Percentiles rank a stretch among this genome's conserved stretches.
These are phyloP conservation scores for Irena cyanogastra DNA, from an alignment of 2,113 vertebrate species.

Conservation along the genomic window DNA sequence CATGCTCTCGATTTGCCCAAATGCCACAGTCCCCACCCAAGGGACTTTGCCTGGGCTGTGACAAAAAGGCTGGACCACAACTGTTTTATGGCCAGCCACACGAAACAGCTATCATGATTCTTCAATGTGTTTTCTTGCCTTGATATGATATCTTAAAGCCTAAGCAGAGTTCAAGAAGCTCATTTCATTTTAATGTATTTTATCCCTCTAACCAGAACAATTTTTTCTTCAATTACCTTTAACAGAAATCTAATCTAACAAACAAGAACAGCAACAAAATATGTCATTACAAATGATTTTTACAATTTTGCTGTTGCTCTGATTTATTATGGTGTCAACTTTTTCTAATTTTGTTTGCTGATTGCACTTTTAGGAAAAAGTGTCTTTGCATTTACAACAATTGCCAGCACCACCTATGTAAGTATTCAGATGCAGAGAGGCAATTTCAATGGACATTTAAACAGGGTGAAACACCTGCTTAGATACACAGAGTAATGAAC, in stretches of 20 bases:
- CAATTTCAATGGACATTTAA: slow-evolving; percentile 16
- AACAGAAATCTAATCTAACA: slow-evolving; percentile 44
- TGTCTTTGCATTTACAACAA: neutral
- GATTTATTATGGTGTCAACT: slow-evolving; percentile 40
- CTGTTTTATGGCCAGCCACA: neutral
- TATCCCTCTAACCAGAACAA: slow-evolving; percentile 29
- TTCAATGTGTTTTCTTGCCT: neutral
- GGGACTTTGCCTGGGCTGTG: neutral
- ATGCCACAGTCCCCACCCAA: too few relatives aligned
- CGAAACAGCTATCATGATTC: neutral
- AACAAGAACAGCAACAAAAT: slow-evolving; percentile 45
- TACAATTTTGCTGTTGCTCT: slow-evolving; percentile 18
- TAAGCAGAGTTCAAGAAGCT: slow-evolving; percentile 13
- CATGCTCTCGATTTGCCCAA: neutral
- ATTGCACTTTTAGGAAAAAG: slow-evolving; percentile 5
- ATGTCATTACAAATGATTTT: slow-evolving; percentile 49
- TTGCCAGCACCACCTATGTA: neutral
- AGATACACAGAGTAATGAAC: slow-evolving; percentile 17
- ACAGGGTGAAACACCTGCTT: neutral
- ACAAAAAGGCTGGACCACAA: neutral
- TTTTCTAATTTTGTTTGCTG: slow-evolving; percentile 28
- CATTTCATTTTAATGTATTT: slow-evolving; percentile 48
- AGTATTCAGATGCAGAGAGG: neutral
- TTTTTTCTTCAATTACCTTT: slow-evolving; percentile 60
- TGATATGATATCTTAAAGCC: neutral